Evolutionary conservation across 92 coral and sea anemone genomes (phyloP).

Genomic region (Scolanthus callimorphus): DNA sequence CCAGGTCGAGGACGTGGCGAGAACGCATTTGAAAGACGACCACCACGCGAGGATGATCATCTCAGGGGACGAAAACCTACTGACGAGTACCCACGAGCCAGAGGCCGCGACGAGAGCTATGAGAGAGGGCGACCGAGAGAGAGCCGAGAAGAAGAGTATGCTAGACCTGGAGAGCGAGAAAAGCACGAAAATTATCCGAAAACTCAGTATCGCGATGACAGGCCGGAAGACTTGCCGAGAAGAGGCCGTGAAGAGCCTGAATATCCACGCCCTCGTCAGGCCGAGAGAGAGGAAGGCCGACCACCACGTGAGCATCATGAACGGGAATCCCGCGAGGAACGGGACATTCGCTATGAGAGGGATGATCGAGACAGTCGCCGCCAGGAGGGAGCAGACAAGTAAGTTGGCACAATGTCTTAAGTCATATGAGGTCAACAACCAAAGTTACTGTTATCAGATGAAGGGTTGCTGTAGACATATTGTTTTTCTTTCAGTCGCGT

Average conservation of each 20-base stretch:
- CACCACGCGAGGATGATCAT: constrained; percentile 20
- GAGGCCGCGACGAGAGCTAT: constrained; percentile 45
- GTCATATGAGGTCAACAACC: too few relatives aligned
- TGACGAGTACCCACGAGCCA: constrained; percentile 26
- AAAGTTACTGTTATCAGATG: too few relatives aligned
- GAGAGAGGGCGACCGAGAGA: constrained; percentile 43
- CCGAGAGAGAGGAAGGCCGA: constrained; percentile 38
- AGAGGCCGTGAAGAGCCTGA: constrained; percentile 57
- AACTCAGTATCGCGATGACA: constrained; percentile 41
- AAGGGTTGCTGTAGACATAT: too few relatives aligned
- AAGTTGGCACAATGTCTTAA: too few relatives aligned
- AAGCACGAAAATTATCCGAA: constrained; percentile 43
- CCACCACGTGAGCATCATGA: constrained; percentile 47
- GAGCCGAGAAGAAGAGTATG: constrained; percentile 47
- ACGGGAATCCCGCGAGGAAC: constrained; percentile 25
- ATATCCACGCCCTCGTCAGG: constrained; percentile 34
- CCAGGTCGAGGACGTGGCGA: constrained; percentile 39
- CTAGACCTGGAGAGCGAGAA: constrained; percentile 46
- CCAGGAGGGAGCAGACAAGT: constrained; percentile 2
- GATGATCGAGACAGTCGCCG: constrained; percentile 5
- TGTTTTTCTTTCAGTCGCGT: constrained; percentile 32
- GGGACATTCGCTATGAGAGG: constrained; percentile 3
- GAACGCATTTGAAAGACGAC: constrained; percentile 31
- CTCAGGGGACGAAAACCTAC: constrained; percentile 18
- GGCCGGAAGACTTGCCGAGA: constrained; percentile 25